Evolutionary conservation across 2,888 invertebrate genomes (phyloP), one percentile per base, ranked within the genome.

Genomic region (Hypsopygia costalis): DNA sequence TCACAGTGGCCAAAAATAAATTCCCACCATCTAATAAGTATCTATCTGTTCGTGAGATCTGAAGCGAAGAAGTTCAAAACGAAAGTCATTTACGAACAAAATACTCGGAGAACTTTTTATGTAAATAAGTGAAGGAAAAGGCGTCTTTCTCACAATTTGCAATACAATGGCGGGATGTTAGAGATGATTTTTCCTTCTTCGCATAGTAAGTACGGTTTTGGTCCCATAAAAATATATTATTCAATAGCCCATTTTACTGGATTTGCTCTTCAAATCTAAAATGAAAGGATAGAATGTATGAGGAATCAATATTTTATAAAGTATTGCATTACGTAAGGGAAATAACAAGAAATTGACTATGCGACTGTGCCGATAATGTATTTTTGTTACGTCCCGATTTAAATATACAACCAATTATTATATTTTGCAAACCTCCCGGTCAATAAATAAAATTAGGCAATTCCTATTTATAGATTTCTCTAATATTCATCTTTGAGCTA

Each of bases 211-310:
- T 75, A 66, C 69, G 77, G 74, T 76, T 79, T 73, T 72, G 70
- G 72, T 69, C 65, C 73, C 73, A 81, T 82, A 78, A 81, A 85
- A 81, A 81, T 82, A 81, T 86, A 86, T 86, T 82, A 86, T 86
- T 81, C 86, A 82, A 86, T 82, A 71, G 81, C 67, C 72, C 73
- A 80, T 81, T 77, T 74, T 65, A 71, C 73, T 69, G 76, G 73
- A 67, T 81, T 72, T 80, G 62, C 65, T 69, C 66, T 72, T 54
- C 59, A 69, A 76, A 76, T 73, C 69, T 70, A 77, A 77, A 77
- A 75, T 69, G 75, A 71, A 73, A 64, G 74, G 69, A 75, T 76
- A 63, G 69, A 75, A 77, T 76, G 65, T 76, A 71, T 74, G 73
- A 68, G 69, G 68, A 65, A 71, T 75, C 71, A 70, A 70, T 70